A percentile compares a stretch with the other conserved stretches of the same genome.
Evolutionary conservation across 2,113 vertebrate genomes (phyloP).

Genomic region (Orientallactaga bullata): DNA sequence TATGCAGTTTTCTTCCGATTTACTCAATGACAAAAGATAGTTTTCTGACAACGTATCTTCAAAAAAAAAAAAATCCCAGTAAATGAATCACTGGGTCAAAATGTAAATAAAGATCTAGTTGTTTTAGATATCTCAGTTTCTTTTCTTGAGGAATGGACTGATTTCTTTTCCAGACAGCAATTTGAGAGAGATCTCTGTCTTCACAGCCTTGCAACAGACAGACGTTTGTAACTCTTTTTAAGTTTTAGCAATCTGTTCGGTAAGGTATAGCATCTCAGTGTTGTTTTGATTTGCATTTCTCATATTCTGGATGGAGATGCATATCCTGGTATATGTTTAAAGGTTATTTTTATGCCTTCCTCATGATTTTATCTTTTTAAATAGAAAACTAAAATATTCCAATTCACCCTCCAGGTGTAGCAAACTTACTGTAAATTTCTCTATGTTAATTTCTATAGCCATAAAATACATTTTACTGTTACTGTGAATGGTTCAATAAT

Average conservation of each 20-base stretch:
- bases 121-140: neutral
- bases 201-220: neutral
- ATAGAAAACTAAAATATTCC: neutral
- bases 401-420: neutral
- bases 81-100: neutral
- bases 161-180: neutral
- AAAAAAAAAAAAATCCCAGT: neutral
- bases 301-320: neutral
- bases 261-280: neutral
- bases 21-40: neutral
- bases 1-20: neutral
- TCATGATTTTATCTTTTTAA: conserved; percentile 7
- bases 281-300: conserved; percentile 19
- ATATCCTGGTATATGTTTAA: neutral
- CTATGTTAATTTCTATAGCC: conserved; percentile 7
- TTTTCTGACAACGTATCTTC: neutral
- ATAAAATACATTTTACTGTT: conserved; percentile 29
- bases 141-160: neutral
- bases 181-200: neutral
- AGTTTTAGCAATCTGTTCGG: neutral
- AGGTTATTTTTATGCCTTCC: conserved; percentile 41
- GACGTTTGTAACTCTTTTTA: neutral
- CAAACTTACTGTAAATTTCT: conserved; percentile 28
- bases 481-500: conserved; percentile 30
- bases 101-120: neutral